Conservation (phyloP, 1,140 invertebrate genomes). For the Acromyrmex echinatior region DNA sequence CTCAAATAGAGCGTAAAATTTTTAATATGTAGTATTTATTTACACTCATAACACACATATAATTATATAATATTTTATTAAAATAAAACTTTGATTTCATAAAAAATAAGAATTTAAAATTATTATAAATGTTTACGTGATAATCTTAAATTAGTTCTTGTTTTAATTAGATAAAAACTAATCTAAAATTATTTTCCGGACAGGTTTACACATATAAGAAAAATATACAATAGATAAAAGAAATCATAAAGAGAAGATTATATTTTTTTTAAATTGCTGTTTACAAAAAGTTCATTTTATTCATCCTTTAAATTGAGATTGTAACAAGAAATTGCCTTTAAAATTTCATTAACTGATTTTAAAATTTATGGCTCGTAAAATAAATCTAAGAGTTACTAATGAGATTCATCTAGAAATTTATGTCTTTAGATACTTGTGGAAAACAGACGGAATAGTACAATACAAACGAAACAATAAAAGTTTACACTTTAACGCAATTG, state of each 20-base stretch:
- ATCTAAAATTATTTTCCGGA: background rate
- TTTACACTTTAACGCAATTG: background rate
- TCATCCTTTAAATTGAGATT: constrained; percentile 64
- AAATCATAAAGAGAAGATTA: background rate
- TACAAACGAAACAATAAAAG: background rate
- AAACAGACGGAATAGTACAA: background rate
- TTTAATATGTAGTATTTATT: background rate
- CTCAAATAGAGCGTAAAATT: too few relatives aligned
- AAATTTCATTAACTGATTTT: constrained; percentile 62
- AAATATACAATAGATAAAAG: background rate
- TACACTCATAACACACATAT: too few relatives aligned
- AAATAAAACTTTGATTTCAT: background rate
- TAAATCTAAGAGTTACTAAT: constrained; percentile 3
- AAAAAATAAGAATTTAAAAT: background rate
- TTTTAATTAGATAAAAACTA: background rate
- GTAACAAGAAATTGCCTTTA: constrained; percentile 67
- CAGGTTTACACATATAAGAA: background rate
- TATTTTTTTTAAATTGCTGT: background rate
- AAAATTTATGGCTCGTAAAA: constrained; percentile 62
- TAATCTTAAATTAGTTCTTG: background rate
- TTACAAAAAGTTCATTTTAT: constrained; percentile 70
- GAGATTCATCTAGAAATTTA: background rate
- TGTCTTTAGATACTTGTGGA: background rate
- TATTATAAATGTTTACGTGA: background rate
- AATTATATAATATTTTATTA: background rate